These are phyloP conservation scores for Papilio demoleus DNA, from an alignment of 2,888 invertebrate genomes.

Conservation along the genomic window DNA sequence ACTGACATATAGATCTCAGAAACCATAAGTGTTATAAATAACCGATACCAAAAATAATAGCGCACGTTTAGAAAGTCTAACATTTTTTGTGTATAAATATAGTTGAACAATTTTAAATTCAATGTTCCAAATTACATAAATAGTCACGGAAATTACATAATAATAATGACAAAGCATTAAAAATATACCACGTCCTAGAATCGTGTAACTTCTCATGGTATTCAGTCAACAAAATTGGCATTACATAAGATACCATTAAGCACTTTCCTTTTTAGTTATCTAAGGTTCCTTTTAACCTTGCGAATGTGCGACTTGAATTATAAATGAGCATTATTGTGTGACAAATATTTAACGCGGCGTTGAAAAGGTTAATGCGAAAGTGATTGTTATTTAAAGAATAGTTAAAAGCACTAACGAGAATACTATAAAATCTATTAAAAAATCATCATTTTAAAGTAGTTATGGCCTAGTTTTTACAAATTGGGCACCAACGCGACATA, in stretches of 20 bases:
- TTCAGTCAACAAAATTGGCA: conserved; percentile 56
- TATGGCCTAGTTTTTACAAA: background rate
- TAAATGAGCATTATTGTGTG: conserved; percentile 39
- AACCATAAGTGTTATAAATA: too few relatives aligned
- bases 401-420: background rate
- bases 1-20: too few relatives aligned
- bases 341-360: conserved; percentile 37
- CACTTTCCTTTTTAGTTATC: conserved; percentile 71
- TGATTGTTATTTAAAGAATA: conserved; percentile 11
- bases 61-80: too few relatives aligned
- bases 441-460: background rate
- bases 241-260: conserved; percentile 67
- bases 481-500: background rate
- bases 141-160: conserved; percentile 61
- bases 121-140: conserved; percentile 11
- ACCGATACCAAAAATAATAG: too few relatives aligned
- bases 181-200: conserved; percentile 51
- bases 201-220: conserved; percentile 57
- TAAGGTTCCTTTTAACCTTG: conserved; percentile 61
- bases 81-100: too few relatives aligned
- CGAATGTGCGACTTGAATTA: conserved; percentile 61
- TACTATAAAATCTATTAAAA: background rate
- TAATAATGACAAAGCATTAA: conserved; percentile 52
- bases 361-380: conserved; percentile 30
- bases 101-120: background rate